Percentiles rank a stretch among this genome's conserved stretches.
Conservation (phyloP, 2,888 invertebrate species). For the Orthosia gracilis region DNA sequence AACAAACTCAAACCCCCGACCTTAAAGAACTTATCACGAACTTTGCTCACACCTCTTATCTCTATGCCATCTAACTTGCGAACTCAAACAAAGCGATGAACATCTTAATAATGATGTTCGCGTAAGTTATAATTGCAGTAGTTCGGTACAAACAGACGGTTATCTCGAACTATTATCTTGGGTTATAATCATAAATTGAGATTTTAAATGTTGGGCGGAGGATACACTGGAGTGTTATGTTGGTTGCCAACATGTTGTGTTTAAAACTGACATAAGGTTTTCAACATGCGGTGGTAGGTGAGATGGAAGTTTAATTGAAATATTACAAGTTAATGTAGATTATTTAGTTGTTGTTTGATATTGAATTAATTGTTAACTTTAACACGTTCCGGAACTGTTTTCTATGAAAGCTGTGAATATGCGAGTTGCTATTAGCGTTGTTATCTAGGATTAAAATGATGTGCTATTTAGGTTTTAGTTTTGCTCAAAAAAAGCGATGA, state of each 20-base stretch:
- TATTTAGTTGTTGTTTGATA: background rate
- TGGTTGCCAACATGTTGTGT: slow-evolving; percentile 12
- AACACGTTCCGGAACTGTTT: background rate
- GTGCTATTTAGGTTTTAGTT: background rate
- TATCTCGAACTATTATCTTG: slow-evolving; percentile 67
- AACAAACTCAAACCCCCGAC: slow-evolving; percentile 11
- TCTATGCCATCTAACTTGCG: slow-evolving; percentile 43
- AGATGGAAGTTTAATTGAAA: slow-evolving; percentile 9
- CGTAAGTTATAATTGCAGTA: slow-evolving; percentile 60
- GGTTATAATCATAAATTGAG: slow-evolving; percentile 75
- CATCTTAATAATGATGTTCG: slow-evolving; percentile 58
- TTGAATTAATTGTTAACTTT: background rate
- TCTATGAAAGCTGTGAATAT: background rate
- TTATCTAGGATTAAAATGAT: background rate
- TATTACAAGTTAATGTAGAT: background rate
- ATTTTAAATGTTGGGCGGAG: slow-evolving; percentile 68
- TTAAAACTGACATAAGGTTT: background rate
- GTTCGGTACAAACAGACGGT: slow-evolving; percentile 62
- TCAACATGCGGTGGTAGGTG: background rate
- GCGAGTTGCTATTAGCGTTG: background rate
- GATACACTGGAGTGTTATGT: slow-evolving; percentile 38
- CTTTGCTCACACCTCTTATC: slow-evolving; percentile 41
- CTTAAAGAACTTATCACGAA: slow-evolving; percentile 34
- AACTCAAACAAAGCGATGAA: slow-evolving; percentile 49
- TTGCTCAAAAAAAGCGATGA: slow-evolving; percentile 40